These are phyloP conservation scores for Sandelia bainsii DNA, from an alignment of 2,797 vertebrate genomes.

Conservation along the genomic window DNA sequence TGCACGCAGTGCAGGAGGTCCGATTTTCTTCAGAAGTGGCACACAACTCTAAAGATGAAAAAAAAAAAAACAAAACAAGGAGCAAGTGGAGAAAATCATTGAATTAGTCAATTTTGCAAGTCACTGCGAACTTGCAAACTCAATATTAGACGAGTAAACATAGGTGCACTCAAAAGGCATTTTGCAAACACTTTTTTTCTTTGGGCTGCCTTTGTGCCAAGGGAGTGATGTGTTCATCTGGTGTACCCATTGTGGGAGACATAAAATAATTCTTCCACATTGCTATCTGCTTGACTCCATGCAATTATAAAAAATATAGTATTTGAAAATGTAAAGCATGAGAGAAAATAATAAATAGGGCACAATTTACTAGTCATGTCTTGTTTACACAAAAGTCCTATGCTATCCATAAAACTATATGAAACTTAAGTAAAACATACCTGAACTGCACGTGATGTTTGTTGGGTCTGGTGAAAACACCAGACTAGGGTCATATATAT, in stretches of 20 bases:
- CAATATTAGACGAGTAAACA: too few species aligned
- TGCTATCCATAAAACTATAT: neutral
- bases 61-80: constrained; percentile 5
- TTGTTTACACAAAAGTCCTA: neutral
- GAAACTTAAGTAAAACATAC: constrained; percentile 68
- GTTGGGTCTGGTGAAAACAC: constrained; percentile 86
- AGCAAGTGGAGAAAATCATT: constrained; percentile 78
- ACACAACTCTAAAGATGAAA: constrained; percentile 86
- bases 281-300: constrained; percentile 42
- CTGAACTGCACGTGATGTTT: constrained; percentile 76
- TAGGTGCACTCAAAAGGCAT: too few species aligned
- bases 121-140: too few species aligned
- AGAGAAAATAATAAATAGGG: neutral
- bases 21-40: constrained; percentile 70
- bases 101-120: too few species aligned
- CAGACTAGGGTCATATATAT: constrained; percentile 86
- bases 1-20: constrained; percentile 84
- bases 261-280: too few species aligned
- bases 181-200: too few species aligned
- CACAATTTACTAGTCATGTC: neutral
- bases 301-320: neutral
- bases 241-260: too few species aligned
- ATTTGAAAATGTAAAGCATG: neutral
- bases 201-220: too few species aligned
- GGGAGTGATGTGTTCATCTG: too few species aligned